A percentile compares a stretch with the other conserved stretches of the same genome.
Evolutionary conservation across 2,113 vertebrate genomes (phyloP).

Genomic region (Cheirogaleus medius): DNA sequence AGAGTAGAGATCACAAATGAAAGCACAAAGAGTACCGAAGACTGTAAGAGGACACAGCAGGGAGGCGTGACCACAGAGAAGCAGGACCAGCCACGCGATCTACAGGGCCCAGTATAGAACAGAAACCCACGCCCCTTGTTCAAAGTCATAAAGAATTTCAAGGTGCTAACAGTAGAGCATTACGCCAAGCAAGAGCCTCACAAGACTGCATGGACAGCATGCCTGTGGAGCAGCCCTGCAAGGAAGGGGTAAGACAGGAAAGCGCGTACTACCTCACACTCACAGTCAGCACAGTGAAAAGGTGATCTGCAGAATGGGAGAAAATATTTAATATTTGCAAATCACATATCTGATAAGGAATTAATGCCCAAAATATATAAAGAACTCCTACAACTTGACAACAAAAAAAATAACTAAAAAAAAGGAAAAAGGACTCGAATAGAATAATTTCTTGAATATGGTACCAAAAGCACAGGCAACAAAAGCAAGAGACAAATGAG

Average conservation of each 20-base stretch:
- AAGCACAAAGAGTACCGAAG: neutral
- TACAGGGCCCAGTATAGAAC: neutral
- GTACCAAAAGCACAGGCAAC: neutral
- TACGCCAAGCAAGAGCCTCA: fast-evolving
- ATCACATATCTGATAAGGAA: neutral
- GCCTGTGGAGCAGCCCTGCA: neutral
- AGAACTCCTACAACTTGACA: neutral
- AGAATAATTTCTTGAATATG: neutral
- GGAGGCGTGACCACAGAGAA: fast-evolving
- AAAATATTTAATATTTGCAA: neutral
- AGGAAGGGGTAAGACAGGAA: neutral
- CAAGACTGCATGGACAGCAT: neutral
- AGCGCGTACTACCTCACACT: neutral
- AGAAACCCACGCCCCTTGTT: neutral
- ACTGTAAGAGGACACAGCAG: fast-evolving
- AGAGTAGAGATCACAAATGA: neutral
- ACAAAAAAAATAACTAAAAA: neutral
- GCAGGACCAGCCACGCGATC: fast-evolving
- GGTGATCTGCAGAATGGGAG: neutral
- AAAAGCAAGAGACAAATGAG: neutral
- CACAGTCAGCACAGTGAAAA: neutral
- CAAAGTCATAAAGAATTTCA: neutral
- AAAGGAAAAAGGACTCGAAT: neutral
- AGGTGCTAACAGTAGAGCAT: too few relatives aligned
- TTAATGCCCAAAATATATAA: neutral